A percentile compares a stretch with the other conserved stretches of the same genome.
Conservation (phyloP, 2,888 invertebrate species). For the Crepidodera aurea region DNA sequence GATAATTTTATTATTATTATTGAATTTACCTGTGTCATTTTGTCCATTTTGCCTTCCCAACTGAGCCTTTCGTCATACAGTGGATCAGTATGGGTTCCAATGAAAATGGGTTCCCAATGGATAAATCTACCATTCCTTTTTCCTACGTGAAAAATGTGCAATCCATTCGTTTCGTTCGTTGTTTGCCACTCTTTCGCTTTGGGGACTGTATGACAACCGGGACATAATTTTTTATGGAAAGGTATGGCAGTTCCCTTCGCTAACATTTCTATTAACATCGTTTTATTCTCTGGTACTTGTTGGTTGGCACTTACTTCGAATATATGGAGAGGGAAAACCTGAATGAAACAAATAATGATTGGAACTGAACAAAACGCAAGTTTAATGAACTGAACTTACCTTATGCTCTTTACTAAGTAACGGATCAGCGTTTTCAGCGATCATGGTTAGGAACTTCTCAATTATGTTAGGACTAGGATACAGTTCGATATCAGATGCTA, state of each 20-base stretch:
- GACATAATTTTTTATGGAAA: constrained; percentile 90
- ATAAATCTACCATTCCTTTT: constrained; percentile 80
- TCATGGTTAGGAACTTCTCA: constrained; percentile 84
- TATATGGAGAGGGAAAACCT: constrained; percentile 86
- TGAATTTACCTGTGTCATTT: constrained; percentile 97
- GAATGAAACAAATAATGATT: too few relatives aligned
- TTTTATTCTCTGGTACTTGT: constrained; percentile 77
- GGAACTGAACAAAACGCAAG: neutral
- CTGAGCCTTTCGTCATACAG: constrained; percentile 90
- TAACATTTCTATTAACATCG: constrained; percentile 73
- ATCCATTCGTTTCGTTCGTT: constrained; percentile 72
- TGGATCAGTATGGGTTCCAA: constrained; percentile 88
- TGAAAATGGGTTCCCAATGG: constrained; percentile 94
- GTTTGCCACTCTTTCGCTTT: constrained; percentile 85
- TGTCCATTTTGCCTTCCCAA: constrained; percentile 95
- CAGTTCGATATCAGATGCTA: constrained; percentile 89
- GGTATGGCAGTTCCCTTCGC: constrained; percentile 82
- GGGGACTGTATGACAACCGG: constrained; percentile 89
- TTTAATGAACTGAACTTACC: constrained; percentile 19
- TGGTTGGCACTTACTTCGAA: constrained; percentile 82
- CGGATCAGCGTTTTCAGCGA: constrained; percentile 73
- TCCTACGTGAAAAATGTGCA: constrained; percentile 85
- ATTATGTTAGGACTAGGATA: constrained; percentile 87
- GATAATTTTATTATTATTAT: too few relatives aligned
- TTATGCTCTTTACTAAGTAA: constrained; percentile 69